Evolutionary conservation across 2,797 vertebrate species (phyloP), one percentile per base, ranked within the genome.

Genomic region (Darevskia mixta): DNA sequence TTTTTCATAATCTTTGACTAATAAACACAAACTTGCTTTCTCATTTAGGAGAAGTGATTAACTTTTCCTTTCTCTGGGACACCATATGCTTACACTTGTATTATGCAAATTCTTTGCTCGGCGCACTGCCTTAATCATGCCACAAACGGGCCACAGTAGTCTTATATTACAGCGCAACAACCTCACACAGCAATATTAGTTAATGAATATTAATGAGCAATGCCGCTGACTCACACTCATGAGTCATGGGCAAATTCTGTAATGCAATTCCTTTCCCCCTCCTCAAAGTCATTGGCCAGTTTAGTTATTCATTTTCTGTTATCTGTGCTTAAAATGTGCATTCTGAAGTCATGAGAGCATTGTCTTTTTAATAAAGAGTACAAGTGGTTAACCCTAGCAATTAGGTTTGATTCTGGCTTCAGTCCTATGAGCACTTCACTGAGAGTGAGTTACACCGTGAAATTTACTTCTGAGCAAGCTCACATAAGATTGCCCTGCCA

Each of bases 141-240:
- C 76, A 83, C 55, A 69, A 69, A 88, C 10, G 45, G 29, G 87
- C 32, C 73, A 38, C n/a, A 79, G 25, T 81, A 58, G 5, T 81
- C n/a, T 15, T 77, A 49, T 49, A 18, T 45, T 61, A 71, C 38
- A n/a, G 1, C 8, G 8, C 69, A 83, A 66, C 71, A 41, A 81
- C 11, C 11, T 45, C 78, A 11, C 77, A 85, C 15, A 58, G 32
- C 23, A 67, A n/a, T 79, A 78, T 25, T 80, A 64, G 41, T 82
- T 87, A 61, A 88, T 61, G 38, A 79, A 79, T 86, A 82, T 72
- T 80, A 77, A 69, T 83, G 41, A 87, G 49, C 38, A 85, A 83
- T 67, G 67, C 0, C 55, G 32, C 61, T 83, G 61, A 90, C 6
- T 85, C 79, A 73, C 6, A 76, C 23, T 66, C 35, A 79, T 61